A percentile compares a stretch with the other conserved stretches of the same genome.
Conservation (phyloP, 23 tunicate genomes). For the Corella eumyota region DNA sequence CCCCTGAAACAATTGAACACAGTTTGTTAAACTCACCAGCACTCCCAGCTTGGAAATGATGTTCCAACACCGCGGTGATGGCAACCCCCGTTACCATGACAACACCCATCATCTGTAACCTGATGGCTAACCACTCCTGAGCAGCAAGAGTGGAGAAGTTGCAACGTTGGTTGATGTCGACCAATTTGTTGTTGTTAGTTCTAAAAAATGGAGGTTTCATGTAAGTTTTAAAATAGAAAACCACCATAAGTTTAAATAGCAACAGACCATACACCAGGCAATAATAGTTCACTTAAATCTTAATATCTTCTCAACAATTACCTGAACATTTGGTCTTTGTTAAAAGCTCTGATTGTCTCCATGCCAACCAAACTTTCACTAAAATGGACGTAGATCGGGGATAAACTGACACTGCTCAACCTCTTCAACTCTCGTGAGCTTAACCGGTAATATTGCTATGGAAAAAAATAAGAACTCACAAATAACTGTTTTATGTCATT, state of each 20-base stretch:
- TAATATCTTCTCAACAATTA: too few species aligned
- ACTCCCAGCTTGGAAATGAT: constrained; percentile 6
- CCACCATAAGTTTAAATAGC: too few species aligned
- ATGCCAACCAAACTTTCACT: constrained; percentile 60
- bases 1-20: background rate
- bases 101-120: constrained; percentile 85
- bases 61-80: constrained; percentile 54
- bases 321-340: constrained; percentile 46
- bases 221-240: too few species aligned
- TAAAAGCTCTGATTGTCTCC: constrained; percentile 66
- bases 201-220: constrained; percentile 24
- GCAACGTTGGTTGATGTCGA: constrained; percentile 75
- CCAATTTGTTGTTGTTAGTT: constrained; percentile 37
- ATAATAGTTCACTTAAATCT: too few species aligned
- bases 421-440: constrained; percentile 90
- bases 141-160: constrained; percentile 85
- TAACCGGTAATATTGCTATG: constrained; percentile 73
- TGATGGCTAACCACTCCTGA: constrained; percentile 69
- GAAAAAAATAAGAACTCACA: background rate
- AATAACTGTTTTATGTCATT: too few species aligned
- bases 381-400: constrained; percentile 91
- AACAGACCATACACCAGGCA: too few species aligned
- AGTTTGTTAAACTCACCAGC: constrained; percentile 26
- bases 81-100: constrained; percentile 81
- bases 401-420: constrained; percentile 72